Base-by-base conservation (phyloP, 2,113 vertebrate genomes). In the Cyanistes caeruleus region DNA sequence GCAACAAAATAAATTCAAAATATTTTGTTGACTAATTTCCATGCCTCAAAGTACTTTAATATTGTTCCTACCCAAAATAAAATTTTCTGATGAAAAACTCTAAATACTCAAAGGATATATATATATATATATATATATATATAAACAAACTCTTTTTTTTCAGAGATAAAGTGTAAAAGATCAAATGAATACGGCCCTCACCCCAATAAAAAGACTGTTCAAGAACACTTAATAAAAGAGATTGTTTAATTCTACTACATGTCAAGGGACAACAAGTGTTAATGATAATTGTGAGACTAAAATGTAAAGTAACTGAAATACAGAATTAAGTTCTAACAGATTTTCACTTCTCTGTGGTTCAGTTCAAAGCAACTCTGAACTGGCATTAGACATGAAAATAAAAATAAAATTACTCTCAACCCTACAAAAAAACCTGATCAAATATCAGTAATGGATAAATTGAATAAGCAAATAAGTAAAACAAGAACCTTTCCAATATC, bases 401-500 rank as follows among this genome's bases (percentile, higher is more conserved):
- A 92, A 88, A 82, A 85, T 23, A 85, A 93, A 77, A 35, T 53
- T 56, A 16, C 27, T 86, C 23, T 62, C 93, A 95, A 94, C 11
- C 13, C 37, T 52, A 69, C 59, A 85, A 94, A 95, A 95, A 80
- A 87, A 33, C 5, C 24, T 89, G 15, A 63, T 72, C 90, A 89
- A 93, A 58, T 88, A 93, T 44, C 49, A 69, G 28, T 72, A 97
- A 95, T 25, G 84, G 74, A 88, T 52, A 80, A 1, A 30, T 0
- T 51, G 74, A n/a, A 63, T 80, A 76, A 95, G 68, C 8, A 63
- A 83, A 12, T 33, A 62, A 39, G 9, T 7, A 58, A 58, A 7
- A 18, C 10, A 86, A 56, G 73, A 93, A 90, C 28, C 18, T 93
- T 97, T 95, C 30, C 95, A 95, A 79, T 84, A 74, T 10, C 64